Base-by-base conservation (phyloP, 2,888 invertebrate genomes). In the Aleiodes testaceus region DNA sequence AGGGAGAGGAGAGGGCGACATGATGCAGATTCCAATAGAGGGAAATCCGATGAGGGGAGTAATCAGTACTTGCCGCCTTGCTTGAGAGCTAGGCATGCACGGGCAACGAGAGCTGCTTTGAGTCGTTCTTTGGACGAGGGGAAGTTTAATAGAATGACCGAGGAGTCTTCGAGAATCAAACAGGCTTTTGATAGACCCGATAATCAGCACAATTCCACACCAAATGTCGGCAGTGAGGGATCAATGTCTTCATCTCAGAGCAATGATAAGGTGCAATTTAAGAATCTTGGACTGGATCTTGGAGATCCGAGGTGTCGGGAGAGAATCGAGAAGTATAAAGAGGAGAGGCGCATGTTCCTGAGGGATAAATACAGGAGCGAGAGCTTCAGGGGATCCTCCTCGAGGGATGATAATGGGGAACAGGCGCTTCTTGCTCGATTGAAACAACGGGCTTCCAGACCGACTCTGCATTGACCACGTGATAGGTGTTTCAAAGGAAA, bases 241-340 rank as follows among this genome's bases (percentile, higher is more conserved):
- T 73, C 79, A 20, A 77, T 78, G 45, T 74, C 70, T 3, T 79
- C 82, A 0, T 70, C 78, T 0, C 75, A 74, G 30, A 76, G 74
- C 30, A 72, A 80, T 5, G 86, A 87, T 0, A 81, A 82, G 22
- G 67, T 78, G 0, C 79, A 79, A 22, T 75, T 83, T 12, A 82
- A 81, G 18, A 87, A 85, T 72, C 79, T 87, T 0, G 87, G 87
- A 0, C 61, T 87, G 12, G 86, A 87, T 61, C 76, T 87, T 36
- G 87, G 86, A 3, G 86, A 87, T 71, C 87, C 87, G 1, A 82
- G 85, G 20, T 84, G 87, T 80, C 89, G 96, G 59, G 96, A 96
- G 82, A 88, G 96, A 55, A 95, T 97, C 76, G 96, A 97, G 87
- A 93, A 94, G 84, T 97, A 96, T 85, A 97, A 97, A 88, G 95